These are phyloP conservation scores for Drosophila funebris DNA, from an alignment of 1,140 invertebrate genomes.

Conservation along the genomic window DNA sequence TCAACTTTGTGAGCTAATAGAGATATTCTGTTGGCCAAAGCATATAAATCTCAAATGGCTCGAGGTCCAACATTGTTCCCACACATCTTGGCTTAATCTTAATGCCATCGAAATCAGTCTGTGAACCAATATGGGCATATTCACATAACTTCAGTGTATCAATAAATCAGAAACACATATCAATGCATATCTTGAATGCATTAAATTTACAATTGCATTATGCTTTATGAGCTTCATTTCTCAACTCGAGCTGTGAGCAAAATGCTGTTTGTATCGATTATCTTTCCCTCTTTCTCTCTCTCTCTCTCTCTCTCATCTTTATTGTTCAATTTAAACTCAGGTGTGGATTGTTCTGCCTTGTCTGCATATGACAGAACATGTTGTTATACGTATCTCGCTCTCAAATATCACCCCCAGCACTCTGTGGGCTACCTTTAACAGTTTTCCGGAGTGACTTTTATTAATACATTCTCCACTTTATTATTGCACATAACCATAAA, in stretches of 20 bases:
- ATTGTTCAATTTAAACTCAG: slow-evolving; percentile 53
- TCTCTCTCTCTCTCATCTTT: too few relatives aligned
- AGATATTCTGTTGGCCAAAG: slow-evolving; percentile 7
- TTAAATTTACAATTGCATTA: slow-evolving; percentile 36
- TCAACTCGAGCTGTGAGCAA: slow-evolving; percentile 29
- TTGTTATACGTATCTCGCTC: slow-evolving; percentile 18
- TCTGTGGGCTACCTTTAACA: slow-evolving; percentile 24
- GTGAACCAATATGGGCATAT: neutral
- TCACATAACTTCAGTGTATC: neutral
- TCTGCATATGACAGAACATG: slow-evolving; percentile 31
- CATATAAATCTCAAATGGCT: slow-evolving; percentile 31
- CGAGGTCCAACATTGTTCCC: neutral
- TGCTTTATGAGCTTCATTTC: too few relatives aligned
- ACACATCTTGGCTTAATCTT: slow-evolving; percentile 7
- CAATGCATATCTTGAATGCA: slow-evolving; percentile 26
- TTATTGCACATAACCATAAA: neutral
- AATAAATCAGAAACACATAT: too few relatives aligned
- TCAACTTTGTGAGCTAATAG: slow-evolving; percentile 33
- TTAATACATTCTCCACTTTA: slow-evolving; percentile 33
- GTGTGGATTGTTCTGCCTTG: slow-evolving; percentile 1
- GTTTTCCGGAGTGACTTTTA: slow-evolving; percentile 15
- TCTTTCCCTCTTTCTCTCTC: slow-evolving; percentile 39
- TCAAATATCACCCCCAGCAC: slow-evolving; percentile 13
- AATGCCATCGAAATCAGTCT: slow-evolving; percentile 24
- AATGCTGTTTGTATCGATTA: slow-evolving; percentile 47